phyloP scores from a whole-genome alignment of 2,797 vertebrate species.

The Melanotaenia nigrans region DNA sequence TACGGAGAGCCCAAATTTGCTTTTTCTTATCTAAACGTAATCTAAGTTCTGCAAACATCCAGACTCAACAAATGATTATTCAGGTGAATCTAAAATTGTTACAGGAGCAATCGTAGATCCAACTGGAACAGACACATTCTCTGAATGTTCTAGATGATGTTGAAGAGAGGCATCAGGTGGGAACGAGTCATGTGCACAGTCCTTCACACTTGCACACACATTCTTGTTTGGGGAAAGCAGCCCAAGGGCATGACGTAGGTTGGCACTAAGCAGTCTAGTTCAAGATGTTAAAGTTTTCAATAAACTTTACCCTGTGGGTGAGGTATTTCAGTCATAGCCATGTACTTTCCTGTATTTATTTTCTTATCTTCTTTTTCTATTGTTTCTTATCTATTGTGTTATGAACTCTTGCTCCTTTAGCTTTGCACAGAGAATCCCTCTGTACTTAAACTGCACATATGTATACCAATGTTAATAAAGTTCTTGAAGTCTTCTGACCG shows the following conservation, averaged over 20 bases:
- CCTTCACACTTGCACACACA: neutral
- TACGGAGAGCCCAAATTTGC: neutral
- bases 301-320: neutral
- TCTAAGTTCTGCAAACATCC: neutral
- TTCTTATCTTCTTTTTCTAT: too few species aligned
- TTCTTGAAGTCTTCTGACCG: neutral
- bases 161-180: neutral
- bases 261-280: neutral
- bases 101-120: neutral
- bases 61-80: neutral
- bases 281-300: neutral
- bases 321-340: neutral
- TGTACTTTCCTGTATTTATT: neutral
- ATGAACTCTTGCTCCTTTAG: too few species aligned
- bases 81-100: too few species aligned
- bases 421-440: too few species aligned
- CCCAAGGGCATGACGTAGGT: neutral
- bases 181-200: neutral
- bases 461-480: too few species aligned
- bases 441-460: too few species aligned
- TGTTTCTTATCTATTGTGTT: too few species aligned
- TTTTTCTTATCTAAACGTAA: neutral
- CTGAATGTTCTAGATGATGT: neutral
- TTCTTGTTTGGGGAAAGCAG: neutral
- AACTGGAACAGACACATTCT: neutral